Conservation (phyloP, 2,888 invertebrate genomes). For the Lithosia quadra region DNA sequence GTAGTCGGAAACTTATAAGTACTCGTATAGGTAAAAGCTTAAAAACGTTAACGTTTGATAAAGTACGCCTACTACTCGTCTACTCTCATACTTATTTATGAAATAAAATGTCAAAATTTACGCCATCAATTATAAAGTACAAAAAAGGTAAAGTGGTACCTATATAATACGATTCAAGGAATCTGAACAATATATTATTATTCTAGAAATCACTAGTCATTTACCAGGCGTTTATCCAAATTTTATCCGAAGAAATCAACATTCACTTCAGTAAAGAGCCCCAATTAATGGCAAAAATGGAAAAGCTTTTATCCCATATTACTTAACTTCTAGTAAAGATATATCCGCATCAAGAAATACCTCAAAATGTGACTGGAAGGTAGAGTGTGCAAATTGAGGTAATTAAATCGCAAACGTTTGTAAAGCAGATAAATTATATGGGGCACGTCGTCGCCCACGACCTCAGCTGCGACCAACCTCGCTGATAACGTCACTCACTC, state of each 20-base stretch:
- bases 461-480: constrained; percentile 60
- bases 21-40: too few relatives aligned
- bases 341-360: constrained; percentile 30
- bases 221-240: too few relatives aligned
- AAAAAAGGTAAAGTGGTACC: too few relatives aligned
- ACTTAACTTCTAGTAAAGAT: constrained; percentile 26
- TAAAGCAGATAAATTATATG: constrained; percentile 69
- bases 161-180: background rate
- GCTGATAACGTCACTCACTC: constrained; percentile 80
- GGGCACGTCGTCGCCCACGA: constrained; percentile 55
- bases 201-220: background rate
- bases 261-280: background rate
- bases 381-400: constrained; percentile 60
- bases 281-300: constrained; percentile 26
- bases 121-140: too few relatives aligned
- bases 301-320: constrained; percentile 26
- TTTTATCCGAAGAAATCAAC: background rate
- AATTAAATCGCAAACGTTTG: constrained; percentile 72
- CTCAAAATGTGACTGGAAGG: constrained; percentile 36
- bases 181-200: background rate
- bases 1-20: too few relatives aligned
- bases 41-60: too few relatives aligned
- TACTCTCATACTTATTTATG: too few relatives aligned
- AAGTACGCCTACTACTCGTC: too few relatives aligned
- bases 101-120: too few relatives aligned